Percentiles rank a stretch among this genome's conserved stretches.
Conservation (phyloP, 1,140 invertebrate genomes). For the Zaprionus gabonicus region DNA sequence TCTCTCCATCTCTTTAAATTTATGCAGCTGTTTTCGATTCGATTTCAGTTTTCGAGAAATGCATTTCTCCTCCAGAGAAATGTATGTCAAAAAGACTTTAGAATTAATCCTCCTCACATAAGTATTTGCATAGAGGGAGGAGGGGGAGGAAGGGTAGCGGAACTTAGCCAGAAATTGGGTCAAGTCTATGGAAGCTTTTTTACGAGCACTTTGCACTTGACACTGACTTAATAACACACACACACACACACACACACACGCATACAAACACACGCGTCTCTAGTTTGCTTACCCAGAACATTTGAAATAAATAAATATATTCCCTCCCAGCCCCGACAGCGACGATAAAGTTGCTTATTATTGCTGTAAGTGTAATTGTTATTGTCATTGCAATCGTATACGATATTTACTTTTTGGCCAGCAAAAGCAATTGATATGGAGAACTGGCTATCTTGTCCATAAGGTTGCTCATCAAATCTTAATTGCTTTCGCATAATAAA, state of each 20-base stretch:
- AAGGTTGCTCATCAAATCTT: constrained; percentile 47
- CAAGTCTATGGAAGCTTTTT: constrained; percentile 51
- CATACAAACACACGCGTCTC: constrained; percentile 18
- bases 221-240: constrained; percentile 42
- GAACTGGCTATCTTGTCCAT: constrained; percentile 31
- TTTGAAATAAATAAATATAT: constrained; percentile 28
- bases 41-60: constrained; percentile 55
- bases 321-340: neutral
- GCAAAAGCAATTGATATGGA: constrained; percentile 48
- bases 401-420: constrained; percentile 39
- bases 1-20: constrained; percentile 49
- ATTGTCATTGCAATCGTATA: constrained; percentile 39
- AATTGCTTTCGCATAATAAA: constrained; percentile 36
- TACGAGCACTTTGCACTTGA: constrained; percentile 43
- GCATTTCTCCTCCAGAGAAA: constrained; percentile 53
- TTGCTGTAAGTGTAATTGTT: constrained; percentile 11
- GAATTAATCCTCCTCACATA: constrained; percentile 55
- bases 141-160: neutral
- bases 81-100: constrained; percentile 51
- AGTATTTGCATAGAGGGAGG: constrained; percentile 24
- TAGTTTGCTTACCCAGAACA: constrained; percentile 51
- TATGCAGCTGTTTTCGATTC: constrained; percentile 53
- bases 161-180: constrained; percentile 50
- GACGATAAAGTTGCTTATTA: constrained; percentile 12
- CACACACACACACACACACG: neutral